These are phyloP conservation scores for Xiphorhynchus erythropygius DNA, from an alignment of 2,797 vertebrate species.

Conservation along the genomic window DNA sequence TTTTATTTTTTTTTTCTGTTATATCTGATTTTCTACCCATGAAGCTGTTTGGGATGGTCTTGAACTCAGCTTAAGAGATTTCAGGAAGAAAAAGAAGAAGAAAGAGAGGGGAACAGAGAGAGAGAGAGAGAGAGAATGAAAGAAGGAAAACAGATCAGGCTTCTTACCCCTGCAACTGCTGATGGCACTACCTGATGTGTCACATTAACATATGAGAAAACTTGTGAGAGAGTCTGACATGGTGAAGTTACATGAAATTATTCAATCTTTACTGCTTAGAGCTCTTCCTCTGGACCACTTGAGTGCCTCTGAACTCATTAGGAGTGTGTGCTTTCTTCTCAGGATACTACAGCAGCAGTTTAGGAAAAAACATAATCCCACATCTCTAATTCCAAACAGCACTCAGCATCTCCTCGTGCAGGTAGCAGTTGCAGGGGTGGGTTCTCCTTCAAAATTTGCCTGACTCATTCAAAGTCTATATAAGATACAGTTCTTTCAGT, in stretches of 20 bases:
- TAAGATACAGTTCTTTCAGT: background rate
- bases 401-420: background rate
- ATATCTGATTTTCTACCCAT: conserved; percentile 75
- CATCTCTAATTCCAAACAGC: background rate
- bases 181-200: background rate
- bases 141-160: conserved; percentile 54
- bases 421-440: background rate
- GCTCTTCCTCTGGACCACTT: background rate
- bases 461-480: background rate
- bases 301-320: background rate
- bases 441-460: background rate
- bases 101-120: background rate
- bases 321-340: background rate
- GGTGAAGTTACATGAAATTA: background rate
- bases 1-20: conserved; percentile 74
- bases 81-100: background rate
- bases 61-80: conserved; percentile 59
- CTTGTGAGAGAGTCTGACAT: background rate
- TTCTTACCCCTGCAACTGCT: conserved; percentile 61
- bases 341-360: background rate
- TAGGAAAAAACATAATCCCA: background rate
- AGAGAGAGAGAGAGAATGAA: background rate
- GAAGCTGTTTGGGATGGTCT: conserved; percentile 70
- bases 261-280: background rate
- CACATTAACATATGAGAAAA: background rate